These are phyloP conservation scores for Peromyscus maniculatus DNA, from an alignment of 2,113 vertebrate species.

Conservation along the genomic window DNA sequence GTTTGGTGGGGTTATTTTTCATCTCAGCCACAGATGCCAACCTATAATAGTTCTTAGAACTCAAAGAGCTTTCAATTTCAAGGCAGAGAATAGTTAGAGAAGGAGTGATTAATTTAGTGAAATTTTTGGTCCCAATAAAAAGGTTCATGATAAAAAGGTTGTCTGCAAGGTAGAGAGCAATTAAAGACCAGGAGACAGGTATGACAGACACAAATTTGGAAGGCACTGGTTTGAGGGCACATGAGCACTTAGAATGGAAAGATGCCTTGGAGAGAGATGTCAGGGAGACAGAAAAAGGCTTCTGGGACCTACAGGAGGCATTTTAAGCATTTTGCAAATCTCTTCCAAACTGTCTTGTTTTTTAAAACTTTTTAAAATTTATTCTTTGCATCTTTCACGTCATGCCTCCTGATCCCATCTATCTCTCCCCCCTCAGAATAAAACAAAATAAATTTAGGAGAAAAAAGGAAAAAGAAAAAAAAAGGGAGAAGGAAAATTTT, in stretches of 20 bases:
- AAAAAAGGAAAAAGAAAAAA: not conserved
- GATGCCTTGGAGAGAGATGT: not conserved
- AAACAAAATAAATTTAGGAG: not conserved
- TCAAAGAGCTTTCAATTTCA: conserved; percentile 23
- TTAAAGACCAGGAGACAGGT: not conserved
- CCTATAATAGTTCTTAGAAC: conserved; percentile 1
- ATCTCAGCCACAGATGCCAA: conserved; percentile 26
- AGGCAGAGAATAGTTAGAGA: conserved; percentile 40
- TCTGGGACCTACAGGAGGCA: rapidly evolving
- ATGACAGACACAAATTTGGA: not conserved
- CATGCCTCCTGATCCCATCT: not conserved
- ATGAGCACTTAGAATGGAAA: not conserved
- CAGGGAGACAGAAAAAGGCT: not conserved
- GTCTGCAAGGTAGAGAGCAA: not conserved
- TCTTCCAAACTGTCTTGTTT: not conserved
- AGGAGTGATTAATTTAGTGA: conserved; percentile 1
- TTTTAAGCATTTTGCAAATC: not conserved
- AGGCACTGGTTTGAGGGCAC: not conserved
- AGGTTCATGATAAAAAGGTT: not conserved
- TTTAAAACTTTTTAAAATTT: not conserved
- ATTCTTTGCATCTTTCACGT: not conserved
- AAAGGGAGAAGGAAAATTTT: not conserved
- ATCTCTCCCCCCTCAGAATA: not conserved
- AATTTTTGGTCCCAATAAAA: not conserved
- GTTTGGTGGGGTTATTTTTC: conserved; percentile 68